phyloP scores from a whole-genome alignment of 2,888 invertebrate genomes.

The Asteroscopus sphinx region DNA sequence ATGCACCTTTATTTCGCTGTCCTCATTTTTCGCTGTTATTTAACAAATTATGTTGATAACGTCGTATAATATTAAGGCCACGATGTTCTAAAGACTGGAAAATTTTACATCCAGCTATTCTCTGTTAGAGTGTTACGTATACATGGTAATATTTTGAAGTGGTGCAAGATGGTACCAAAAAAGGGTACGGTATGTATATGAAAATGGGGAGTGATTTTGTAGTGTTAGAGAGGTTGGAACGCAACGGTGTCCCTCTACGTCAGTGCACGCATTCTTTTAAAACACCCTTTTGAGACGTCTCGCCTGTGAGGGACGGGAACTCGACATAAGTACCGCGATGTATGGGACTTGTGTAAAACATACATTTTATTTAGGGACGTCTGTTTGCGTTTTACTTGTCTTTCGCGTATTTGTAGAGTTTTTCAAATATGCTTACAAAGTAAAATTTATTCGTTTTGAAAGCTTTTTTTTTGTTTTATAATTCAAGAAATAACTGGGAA shows the following conservation, averaged over 20 bases:
- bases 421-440: slow-evolving; percentile 8
- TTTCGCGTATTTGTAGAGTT: slow-evolving; percentile 19
- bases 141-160: slow-evolving; percentile 56
- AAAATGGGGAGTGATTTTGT: slow-evolving; percentile 74
- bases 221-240: slow-evolving; percentile 68
- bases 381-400: slow-evolving; percentile 34
- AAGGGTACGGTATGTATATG: slow-evolving; percentile 63
- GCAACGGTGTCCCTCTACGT: slow-evolving; percentile 70
- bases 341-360: slow-evolving; percentile 59
- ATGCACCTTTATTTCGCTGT: slow-evolving; percentile 67
- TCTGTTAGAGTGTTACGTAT: slow-evolving; percentile 32
- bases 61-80: slow-evolving; percentile 47
- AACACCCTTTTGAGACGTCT: slow-evolving; percentile 85
- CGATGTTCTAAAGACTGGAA: slow-evolving; percentile 44
- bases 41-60: slow-evolving; percentile 57
- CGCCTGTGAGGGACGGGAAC: slow-evolving; percentile 68
- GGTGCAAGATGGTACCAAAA: slow-evolving; percentile 55
- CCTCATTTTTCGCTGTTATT: slow-evolving; percentile 61
- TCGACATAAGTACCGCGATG: slow-evolving; percentile 64
- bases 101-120: slow-evolving; percentile 34
- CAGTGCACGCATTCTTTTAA: slow-evolving; percentile 77
- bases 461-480: too few relatives aligned
- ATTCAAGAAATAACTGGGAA: too few relatives aligned
- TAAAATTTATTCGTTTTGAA: slow-evolving; percentile 11
- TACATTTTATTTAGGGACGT: slow-evolving; percentile 40